Conservation (phyloP, 92 coral and sea anemone species). For the Phymanthus crucifer region DNA sequence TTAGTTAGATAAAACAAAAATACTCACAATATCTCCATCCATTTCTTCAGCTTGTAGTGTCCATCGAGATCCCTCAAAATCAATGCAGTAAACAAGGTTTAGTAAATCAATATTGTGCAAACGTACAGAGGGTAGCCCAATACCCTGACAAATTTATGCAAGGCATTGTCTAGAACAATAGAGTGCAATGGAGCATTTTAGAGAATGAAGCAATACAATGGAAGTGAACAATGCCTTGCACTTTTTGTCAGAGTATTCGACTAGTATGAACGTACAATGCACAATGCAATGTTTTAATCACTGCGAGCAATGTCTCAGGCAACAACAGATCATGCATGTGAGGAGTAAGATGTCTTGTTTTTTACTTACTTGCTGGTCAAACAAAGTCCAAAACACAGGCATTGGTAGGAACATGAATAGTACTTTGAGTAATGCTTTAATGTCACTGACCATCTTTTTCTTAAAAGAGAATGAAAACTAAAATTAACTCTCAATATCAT, state of each 20-base stretch:
- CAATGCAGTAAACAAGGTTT: neutral
- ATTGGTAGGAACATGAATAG: conserved; percentile 93
- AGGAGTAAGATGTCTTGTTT: neutral
- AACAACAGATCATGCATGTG: no score
- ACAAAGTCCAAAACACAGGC: conserved; percentile 97
- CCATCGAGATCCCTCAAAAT: conserved; percentile 92
- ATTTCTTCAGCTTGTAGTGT: conserved; percentile 97
- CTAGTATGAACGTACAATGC: no score
- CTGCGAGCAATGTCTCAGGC: no score
- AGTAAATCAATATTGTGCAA: no score
- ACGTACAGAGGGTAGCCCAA: no score
- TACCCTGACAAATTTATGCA: no score
- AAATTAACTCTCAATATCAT: neutral
- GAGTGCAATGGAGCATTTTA: no score
- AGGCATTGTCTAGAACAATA: no score
- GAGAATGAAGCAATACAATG: no score
- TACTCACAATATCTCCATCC: conserved; percentile 92
- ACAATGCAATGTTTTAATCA: no score
- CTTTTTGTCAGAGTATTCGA: no score
- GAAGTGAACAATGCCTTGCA: no score
- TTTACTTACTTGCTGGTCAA: conserved; percentile 88
- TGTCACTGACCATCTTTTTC: conserved; percentile 83
- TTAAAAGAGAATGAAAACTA: conserved; percentile 6
- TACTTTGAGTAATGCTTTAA: conserved; percentile 92
- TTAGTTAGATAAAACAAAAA: neutral